Evolutionary conservation across 2,797 vertebrate genomes (phyloP).

Genomic region (Hemitrygon akajei): DNA sequence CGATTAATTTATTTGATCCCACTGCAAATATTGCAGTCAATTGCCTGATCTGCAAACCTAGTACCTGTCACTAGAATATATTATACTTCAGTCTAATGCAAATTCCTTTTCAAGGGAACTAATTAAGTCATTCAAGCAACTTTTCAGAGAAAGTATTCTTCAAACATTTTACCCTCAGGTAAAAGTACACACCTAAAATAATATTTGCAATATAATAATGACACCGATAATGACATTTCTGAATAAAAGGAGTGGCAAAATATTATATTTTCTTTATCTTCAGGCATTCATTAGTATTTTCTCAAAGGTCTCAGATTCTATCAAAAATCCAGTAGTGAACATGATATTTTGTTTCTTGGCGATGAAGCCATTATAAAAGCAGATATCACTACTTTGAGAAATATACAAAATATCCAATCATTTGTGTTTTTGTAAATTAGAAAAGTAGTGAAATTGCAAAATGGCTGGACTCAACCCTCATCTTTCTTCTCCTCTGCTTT

Average conservation of each 20-base stretch:
- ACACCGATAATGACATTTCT: background rate
- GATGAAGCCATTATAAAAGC: background rate
- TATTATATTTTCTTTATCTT: background rate
- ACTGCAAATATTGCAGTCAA: background rate
- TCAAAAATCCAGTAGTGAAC: background rate
- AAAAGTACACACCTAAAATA: background rate
- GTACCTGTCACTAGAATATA: background rate
- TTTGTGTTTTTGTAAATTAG: background rate
- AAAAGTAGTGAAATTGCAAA: background rate
- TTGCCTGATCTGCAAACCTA: background rate
- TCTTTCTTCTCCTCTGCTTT: no score
- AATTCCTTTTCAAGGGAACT: background rate
- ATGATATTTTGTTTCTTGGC: background rate
- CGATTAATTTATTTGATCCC: background rate
- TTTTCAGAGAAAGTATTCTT: background rate
- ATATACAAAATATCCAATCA: background rate
- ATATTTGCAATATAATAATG: background rate
- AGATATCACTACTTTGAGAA: background rate
- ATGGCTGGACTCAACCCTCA: no score
- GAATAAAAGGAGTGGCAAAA: background rate
- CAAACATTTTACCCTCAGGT: background rate
- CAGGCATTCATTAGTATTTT: background rate
- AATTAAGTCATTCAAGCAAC: background rate
- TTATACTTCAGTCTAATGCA: background rate
- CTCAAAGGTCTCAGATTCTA: background rate